These are phyloP conservation scores for Himalopsyche tibetana DNA, from an alignment of 2,888 invertebrate species.

Conservation along the genomic window DNA sequence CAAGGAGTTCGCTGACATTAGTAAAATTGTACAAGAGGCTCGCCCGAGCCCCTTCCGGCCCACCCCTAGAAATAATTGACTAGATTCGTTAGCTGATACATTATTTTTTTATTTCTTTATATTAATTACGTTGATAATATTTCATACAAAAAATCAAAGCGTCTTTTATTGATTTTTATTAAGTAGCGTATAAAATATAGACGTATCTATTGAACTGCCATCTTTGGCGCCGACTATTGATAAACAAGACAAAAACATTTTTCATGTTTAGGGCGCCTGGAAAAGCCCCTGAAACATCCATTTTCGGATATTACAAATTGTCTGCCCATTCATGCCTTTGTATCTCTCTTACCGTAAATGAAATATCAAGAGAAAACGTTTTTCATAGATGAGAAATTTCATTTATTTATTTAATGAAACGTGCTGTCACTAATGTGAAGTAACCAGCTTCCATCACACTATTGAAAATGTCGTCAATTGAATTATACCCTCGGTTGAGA, in stretches of 20 bases:
- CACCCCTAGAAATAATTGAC: too few relatives aligned
- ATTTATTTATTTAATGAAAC: conserved; percentile 23
- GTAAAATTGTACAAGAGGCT: too few relatives aligned
- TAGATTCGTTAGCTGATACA: too few relatives aligned
- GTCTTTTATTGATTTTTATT: too few relatives aligned
- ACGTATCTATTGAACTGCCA: too few relatives aligned
- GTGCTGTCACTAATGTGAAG: neutral
- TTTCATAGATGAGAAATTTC: neutral
- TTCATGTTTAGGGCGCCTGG: neutral
- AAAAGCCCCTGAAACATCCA: neutral
- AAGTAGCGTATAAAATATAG: too few relatives aligned
- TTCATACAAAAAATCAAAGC: too few relatives aligned
- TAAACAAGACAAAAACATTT: neutral
- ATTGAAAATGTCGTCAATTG: neutral
- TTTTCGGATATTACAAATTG: neutral
- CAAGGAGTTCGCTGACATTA: too few relatives aligned
- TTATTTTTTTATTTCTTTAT: too few relatives aligned
- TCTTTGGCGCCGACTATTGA: too few relatives aligned
- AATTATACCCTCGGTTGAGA: neutral
- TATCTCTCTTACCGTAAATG: conserved; percentile 20
- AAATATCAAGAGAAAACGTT: conserved; percentile 22
- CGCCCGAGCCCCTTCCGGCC: too few relatives aligned
- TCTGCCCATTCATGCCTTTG: conserved; percentile 24
- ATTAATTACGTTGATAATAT: too few relatives aligned
- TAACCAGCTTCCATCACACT: neutral